Evolutionary conservation across 2,113 vertebrate species (phyloP).

Genomic region (Lasiurus cinereus): DNA sequence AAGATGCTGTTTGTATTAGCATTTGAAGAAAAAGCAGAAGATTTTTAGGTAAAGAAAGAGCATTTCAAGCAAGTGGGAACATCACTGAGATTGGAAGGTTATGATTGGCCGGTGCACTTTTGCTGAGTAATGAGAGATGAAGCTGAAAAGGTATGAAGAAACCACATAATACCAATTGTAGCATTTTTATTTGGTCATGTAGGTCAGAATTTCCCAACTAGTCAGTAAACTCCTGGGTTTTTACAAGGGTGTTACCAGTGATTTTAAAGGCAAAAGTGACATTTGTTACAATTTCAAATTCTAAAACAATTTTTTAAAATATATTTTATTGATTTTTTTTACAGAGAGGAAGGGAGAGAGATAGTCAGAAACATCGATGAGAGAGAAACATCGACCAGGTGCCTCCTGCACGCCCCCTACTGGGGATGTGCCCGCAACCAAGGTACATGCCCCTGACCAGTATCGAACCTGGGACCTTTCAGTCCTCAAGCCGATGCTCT

Average conservation of each 20-base stretch:
- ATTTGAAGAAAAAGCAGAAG: neutral
- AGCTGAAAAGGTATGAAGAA: neutral
- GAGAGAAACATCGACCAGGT: no score
- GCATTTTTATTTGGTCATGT: constrained; percentile 27
- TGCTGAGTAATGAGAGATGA: neutral
- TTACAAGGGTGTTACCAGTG: constrained; percentile 4
- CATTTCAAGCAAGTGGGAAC: neutral
- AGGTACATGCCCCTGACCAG: no score
- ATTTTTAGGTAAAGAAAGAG: constrained; percentile 33
- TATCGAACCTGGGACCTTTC: no score
- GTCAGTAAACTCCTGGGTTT: neutral
- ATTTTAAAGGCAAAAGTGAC: constrained; percentile 27
- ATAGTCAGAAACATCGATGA: no score
- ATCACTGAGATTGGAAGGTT: neutral
- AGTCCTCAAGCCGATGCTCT: no score
- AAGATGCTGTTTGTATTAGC: constrained; percentile 9
- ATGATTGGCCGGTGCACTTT: neutral
- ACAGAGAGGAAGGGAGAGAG: no score
- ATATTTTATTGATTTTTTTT: no score
- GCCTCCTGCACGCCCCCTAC: no score
- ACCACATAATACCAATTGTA: neutral
- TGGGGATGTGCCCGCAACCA: no score
- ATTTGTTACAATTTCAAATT: constrained; percentile 51
- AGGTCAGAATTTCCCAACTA: neutral
- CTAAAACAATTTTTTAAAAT: constrained; percentile 19